Evolutionary conservation across 1,140 invertebrate genomes (phyloP).

Genomic region (Papilio polyxenes): DNA sequence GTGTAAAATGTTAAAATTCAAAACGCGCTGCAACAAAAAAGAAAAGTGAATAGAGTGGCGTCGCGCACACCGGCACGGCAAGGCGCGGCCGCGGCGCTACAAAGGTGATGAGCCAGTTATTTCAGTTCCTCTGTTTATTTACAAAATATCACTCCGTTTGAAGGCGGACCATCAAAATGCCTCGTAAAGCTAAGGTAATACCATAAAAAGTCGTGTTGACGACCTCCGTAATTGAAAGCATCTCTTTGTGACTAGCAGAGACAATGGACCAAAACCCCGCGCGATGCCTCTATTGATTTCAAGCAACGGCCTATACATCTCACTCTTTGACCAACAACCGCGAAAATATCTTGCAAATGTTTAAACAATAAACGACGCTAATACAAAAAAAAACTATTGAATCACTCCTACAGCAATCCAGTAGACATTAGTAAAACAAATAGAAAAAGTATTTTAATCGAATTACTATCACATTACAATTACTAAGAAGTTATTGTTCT

Average conservation of each 20-base stretch:
- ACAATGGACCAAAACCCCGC: constrained; percentile 72
- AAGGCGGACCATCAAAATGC: constrained; percentile 80
- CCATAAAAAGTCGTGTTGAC: constrained; percentile 81
- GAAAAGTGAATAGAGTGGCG: constrained; percentile 49
- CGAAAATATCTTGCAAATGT: not conserved
- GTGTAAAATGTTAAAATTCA: constrained; percentile 55
- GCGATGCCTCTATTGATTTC: constrained; percentile 66
- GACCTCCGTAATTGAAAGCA: constrained; percentile 77
- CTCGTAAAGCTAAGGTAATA: constrained; percentile 77
- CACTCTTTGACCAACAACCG: constrained; percentile 26
- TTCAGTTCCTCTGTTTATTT: constrained; percentile 79
- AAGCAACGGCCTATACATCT: constrained; percentile 47
- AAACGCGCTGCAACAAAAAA: constrained; percentile 53
- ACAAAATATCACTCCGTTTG: constrained; percentile 81
- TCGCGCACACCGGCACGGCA: constrained; percentile 73
- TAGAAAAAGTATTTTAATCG: not conserved
- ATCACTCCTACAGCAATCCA: not conserved
- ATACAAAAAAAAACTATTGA: not conserved
- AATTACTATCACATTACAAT: not conserved
- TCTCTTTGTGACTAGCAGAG: constrained; percentile 73
- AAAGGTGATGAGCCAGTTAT: constrained; percentile 79
- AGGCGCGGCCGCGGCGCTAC: constrained; percentile 68
- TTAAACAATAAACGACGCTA: not conserved
- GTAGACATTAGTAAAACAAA: not conserved
- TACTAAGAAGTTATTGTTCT: not conserved